A percentile compares a stretch with the other conserved stretches of the same genome.
Conservation (phyloP, 2,888 invertebrate species). For the Epinotia ramella region DNA sequence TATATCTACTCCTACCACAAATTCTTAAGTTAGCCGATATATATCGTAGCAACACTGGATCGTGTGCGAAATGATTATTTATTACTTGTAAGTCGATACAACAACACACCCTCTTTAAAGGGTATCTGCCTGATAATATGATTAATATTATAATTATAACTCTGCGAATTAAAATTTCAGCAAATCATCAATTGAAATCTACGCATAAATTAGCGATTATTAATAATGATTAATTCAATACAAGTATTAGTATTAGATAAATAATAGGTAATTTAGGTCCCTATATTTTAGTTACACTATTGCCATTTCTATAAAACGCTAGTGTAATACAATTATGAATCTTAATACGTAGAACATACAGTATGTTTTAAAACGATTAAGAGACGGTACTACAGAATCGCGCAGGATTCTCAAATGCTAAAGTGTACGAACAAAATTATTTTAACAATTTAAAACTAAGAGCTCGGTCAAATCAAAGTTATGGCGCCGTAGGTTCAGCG, state of each 20-base stretch:
- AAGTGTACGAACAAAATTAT: neutral
- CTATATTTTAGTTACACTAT: slow-evolving; percentile 25
- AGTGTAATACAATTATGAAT: slow-evolving; percentile 23
- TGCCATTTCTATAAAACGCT: slow-evolving; percentile 3
- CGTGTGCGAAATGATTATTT: too few species aligned
- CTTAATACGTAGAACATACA: slow-evolving; percentile 25
- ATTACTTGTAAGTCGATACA: too few species aligned
- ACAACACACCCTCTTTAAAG: neutral
- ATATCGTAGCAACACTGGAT: too few species aligned
- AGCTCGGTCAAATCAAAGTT: neutral
- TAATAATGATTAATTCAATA: slow-evolving; percentile 5
- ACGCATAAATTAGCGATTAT: neutral
- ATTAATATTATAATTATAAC: neutral
- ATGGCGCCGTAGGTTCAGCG: too few species aligned
- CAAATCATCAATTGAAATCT: slow-evolving; percentile 27
- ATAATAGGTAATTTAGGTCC: slow-evolving; percentile 35
- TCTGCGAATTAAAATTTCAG: slow-evolving; percentile 1
- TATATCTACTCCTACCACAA: slow-evolving; percentile 3
- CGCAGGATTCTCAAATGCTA: neutral
- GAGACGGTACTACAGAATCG: neutral
- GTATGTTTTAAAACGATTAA: neutral
- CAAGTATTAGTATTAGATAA: slow-evolving; percentile 12
- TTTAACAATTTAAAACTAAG: neutral
- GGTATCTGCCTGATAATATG: neutral
- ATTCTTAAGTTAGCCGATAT: too few species aligned